Evolutionary conservation across 2,113 vertebrate genomes (phyloP), one percentile per base, ranked within the genome.

Genomic region (Nothobranchius kuhntae): DNA sequence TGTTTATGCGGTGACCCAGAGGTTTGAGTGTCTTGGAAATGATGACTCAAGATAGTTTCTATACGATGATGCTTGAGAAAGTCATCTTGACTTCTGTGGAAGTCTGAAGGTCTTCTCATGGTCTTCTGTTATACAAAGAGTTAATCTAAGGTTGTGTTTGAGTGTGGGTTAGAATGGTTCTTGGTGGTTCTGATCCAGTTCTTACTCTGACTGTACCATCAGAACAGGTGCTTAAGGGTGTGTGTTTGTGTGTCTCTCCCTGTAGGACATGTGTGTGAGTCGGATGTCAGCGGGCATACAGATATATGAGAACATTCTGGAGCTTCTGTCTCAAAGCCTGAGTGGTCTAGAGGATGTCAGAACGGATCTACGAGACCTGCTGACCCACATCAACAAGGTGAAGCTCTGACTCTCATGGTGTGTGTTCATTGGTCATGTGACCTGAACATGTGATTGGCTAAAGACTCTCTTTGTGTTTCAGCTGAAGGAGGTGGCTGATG

Each of bases 281-380:
- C 75, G 47, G 1, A 90, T 92, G 71, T 13, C 30, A 0, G 81
- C 30, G 0, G 91, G 89, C 2, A 26, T 78, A 0, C 75, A 26
- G 30, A 56, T 91, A 65, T 80, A 87, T 74, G 85, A 81, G 40
- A 51, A 48, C 30, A 78, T 92, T 4, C 83, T 92, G 73, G 77
- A 17, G 53, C 71, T 65, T 54, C 35, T 88, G 57, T 65, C 73
- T 0, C 42, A 11, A 1, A 44, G 42, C 0, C 46, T 71, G 40
- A 48, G 46, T 0, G 79, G 77, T 8, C 62, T 91, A 40, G 47
- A 3, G 0, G 35, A 59, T 10, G 61, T 93, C 17, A 35, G 10
- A 0, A 61, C 69, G 0, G 89, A 90, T 12, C 55, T 93, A 26
- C 26, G 79, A 15, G 91, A 93, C 71, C 79, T 93, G 65, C 63